Conservation (phyloP, 2,888 invertebrate species). For the Nycteola revayana region DNA sequence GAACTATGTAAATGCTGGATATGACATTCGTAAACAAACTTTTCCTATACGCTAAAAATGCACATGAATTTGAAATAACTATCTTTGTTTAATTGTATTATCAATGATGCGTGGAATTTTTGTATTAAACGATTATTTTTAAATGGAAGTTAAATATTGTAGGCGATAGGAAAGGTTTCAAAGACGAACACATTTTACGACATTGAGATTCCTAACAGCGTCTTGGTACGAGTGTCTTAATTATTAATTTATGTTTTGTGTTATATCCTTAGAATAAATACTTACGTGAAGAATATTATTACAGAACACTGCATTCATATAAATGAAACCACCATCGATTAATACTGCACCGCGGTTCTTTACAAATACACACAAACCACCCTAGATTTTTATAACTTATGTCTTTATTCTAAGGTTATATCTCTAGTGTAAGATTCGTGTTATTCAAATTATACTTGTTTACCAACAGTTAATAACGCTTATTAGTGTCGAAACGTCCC, state of each 20-base stretch:
- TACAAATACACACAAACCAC: no score
- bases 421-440: slow-evolving; percentile 47
- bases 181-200: slow-evolving; percentile 44
- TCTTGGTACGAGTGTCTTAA: slow-evolving; percentile 79
- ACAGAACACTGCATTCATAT: no score
- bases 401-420: no score
- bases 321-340: no score
- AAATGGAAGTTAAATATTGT: not conserved
- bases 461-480: slow-evolving; percentile 12
- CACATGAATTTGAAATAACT: slow-evolving; percentile 8
- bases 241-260: slow-evolving; percentile 58
- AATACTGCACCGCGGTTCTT: no score
- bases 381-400: no score
- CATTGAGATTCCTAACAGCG: slow-evolving; percentile 71
- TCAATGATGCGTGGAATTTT: not conserved
- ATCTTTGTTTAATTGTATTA: not conserved
- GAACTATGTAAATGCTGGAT: slow-evolving; percentile 72
- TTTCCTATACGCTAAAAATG: slow-evolving; percentile 41
- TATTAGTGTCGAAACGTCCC: slow-evolving; percentile 15
- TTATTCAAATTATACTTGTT: slow-evolving; percentile 40
- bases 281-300: no score
- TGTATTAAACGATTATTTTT: not conserved
- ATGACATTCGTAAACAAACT: slow-evolving; percentile 39
- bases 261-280: no score
- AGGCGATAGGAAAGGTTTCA: slow-evolving; percentile 47